phyloP scores from a whole-genome alignment of 2,797 vertebrate genomes.

The Spinibarbus caldwelli region DNA sequence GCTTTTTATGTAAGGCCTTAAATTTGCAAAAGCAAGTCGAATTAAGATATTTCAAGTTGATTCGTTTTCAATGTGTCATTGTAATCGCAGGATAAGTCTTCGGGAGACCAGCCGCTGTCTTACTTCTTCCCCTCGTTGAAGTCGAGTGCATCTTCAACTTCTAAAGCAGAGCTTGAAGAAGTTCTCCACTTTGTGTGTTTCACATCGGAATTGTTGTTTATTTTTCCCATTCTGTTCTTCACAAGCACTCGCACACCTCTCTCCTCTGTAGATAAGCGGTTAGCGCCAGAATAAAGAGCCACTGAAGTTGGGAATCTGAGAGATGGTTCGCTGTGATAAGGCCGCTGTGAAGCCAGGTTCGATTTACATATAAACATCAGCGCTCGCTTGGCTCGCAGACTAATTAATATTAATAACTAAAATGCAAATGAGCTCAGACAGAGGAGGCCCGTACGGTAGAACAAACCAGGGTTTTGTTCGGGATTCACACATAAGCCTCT shows the following conservation, averaged over 20 bases:
- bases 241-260: slow-evolving; percentile 35
- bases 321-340: slow-evolving; percentile 73
- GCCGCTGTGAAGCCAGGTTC: slow-evolving; percentile 72
- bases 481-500: slow-evolving; percentile 91
- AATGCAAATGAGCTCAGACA: slow-evolving; percentile 76
- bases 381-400: slow-evolving; percentile 70
- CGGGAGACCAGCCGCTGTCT: background rate
- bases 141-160: slow-evolving; percentile 23
- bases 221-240: slow-evolving; percentile 27
- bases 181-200: background rate
- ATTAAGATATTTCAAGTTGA: slow-evolving; percentile 53
- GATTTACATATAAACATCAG: slow-evolving; percentile 80
- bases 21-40: slow-evolving; percentile 51
- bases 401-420: slow-evolving; percentile 90
- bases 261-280: slow-evolving; percentile 59
- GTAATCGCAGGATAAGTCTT: slow-evolving; percentile 26
- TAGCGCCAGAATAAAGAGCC: slow-evolving; percentile 59
- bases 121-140: background rate
- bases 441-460: slow-evolving; percentile 77
- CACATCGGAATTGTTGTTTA: slow-evolving; percentile 25
- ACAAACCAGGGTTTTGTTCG: slow-evolving; percentile 84
- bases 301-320: slow-evolving; percentile 77
- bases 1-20: slow-evolving; percentile 39
- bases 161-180: slow-evolving; percentile 25
- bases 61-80: slow-evolving; percentile 45